Evolutionary conservation across 1,140 invertebrate species (phyloP).

Genomic region (Condylostylus longicornis): DNA sequence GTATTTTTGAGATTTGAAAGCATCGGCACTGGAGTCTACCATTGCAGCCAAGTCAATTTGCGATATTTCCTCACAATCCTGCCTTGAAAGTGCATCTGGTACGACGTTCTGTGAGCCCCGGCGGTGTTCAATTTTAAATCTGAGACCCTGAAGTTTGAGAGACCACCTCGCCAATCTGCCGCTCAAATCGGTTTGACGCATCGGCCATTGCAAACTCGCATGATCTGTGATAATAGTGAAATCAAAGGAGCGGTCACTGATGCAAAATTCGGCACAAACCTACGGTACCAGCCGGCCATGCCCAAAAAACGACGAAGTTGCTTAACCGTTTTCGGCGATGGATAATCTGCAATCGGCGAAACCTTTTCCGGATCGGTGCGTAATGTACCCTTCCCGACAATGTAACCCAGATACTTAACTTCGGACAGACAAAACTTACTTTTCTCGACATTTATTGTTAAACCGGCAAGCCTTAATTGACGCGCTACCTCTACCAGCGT

Average conservation of each 20-base stretch:
- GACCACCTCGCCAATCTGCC: no score
- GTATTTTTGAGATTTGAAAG: no score
- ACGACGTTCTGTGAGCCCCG: no score
- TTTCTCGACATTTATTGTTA: constrained; percentile 4
- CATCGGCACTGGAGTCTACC: no score
- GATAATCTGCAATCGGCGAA: constrained; percentile 1
- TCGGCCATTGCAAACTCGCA: no score
- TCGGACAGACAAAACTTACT: constrained; percentile 5
- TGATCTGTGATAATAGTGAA: no score
- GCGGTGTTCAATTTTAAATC: no score
- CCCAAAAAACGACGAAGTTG: constrained; percentile 13
- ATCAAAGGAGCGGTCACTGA: constrained; percentile 18
- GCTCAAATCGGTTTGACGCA: no score
- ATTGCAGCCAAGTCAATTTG: no score
- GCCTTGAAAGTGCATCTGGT: no score
- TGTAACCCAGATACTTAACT: constrained; percentile 7
- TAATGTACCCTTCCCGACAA: constrained; percentile 6
- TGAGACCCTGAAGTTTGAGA: no score
- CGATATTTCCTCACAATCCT: no score
- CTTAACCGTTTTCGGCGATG: constrained; percentile 3
- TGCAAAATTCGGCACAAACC: constrained; percentile 27
- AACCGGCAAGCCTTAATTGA: background rate
- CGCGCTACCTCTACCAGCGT: constrained; percentile 7
- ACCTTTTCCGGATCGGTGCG: constrained; percentile 7
- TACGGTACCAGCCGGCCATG: constrained; percentile 19